A percentile compares a stretch with the other conserved stretches of the same genome.
Conservation (phyloP, 2,113 vertebrate genomes). For the Neofelis nebulosa region DNA sequence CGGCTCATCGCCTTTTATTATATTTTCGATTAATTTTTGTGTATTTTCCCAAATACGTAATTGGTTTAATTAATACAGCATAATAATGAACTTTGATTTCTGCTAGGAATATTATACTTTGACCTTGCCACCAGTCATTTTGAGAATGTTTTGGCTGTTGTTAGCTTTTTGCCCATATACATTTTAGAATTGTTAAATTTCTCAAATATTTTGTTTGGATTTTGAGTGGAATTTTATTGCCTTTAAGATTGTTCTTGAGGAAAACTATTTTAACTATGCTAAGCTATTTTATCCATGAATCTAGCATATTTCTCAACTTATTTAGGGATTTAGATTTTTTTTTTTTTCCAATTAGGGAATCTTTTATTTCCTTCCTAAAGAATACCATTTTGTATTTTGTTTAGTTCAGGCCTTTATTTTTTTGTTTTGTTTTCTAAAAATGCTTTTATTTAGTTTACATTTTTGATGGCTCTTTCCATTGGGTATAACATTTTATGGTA, state of each 20-base stretch:
- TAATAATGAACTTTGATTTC: neutral
- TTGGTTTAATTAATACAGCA: neutral
- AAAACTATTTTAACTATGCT: neutral
- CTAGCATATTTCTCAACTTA: neutral
- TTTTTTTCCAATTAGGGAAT: neutral
- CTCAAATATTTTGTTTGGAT: neutral
- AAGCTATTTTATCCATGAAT: neutral
- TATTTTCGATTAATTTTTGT: neutral
- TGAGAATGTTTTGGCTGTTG: neutral
- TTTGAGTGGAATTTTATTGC: neutral
- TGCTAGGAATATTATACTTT: neutral
- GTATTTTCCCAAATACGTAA: neutral
- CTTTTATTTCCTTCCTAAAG: neutral
- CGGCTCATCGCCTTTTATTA: neutral
- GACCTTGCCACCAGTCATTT: neutral
- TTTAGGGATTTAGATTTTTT: neutral
- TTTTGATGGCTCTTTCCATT: conserved; percentile 3
- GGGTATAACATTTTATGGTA: neutral
- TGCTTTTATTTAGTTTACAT: neutral
- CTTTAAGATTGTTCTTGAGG: conserved; percentile 10
- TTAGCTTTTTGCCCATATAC: neutral
- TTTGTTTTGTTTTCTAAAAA: neutral
- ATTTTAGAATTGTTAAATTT: conserved; percentile 25
- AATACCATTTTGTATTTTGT: neutral
- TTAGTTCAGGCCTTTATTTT: neutral